Evolutionary conservation across 2,888 invertebrate genomes (phyloP).

Genomic region (Microplitis manilae): DNA sequence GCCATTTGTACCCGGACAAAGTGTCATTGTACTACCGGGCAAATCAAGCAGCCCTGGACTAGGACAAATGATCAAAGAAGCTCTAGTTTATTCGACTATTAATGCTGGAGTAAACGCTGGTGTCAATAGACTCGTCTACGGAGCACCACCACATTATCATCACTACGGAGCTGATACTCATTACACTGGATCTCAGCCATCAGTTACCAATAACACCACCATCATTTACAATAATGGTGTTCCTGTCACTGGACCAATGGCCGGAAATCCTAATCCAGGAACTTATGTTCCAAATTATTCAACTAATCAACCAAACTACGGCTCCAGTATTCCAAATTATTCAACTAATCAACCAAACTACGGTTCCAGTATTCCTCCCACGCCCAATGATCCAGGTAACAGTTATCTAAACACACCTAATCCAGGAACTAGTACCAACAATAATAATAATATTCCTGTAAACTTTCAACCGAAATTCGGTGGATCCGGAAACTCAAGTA

Average conservation of each 20-base stretch:
- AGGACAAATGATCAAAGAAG: slow-evolving; percentile 59
- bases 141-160: slow-evolving; percentile 47
- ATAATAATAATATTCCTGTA: slow-evolving; percentile 17
- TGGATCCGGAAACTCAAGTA: neutral
- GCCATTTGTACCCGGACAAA: slow-evolving; percentile 58
- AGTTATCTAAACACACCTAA: slow-evolving; percentile 12
- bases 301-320: neutral
- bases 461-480: neutral
- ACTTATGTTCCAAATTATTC: slow-evolving; percentile 10
- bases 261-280: neutral
- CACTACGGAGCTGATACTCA: neutral
- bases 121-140: slow-evolving; percentile 58
- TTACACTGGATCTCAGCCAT: slow-evolving; percentile 21
- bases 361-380: neutral
- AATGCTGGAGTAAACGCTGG: slow-evolving; percentile 53
- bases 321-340: neutral
- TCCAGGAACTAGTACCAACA: slow-evolving; percentile 21
- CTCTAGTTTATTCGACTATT: slow-evolving; percentile 57
- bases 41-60: slow-evolving; percentile 51
- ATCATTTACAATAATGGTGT: slow-evolving; percentile 57
- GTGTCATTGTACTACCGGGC: slow-evolving; percentile 50
- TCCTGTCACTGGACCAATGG: slow-evolving; percentile 18
- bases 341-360: neutral
- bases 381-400: slow-evolving; percentile 11
- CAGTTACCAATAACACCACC: slow-evolving; percentile 48